phyloP scores from a whole-genome alignment of 2,113 vertebrate genomes.

The Pleuronectes platessa region DNA sequence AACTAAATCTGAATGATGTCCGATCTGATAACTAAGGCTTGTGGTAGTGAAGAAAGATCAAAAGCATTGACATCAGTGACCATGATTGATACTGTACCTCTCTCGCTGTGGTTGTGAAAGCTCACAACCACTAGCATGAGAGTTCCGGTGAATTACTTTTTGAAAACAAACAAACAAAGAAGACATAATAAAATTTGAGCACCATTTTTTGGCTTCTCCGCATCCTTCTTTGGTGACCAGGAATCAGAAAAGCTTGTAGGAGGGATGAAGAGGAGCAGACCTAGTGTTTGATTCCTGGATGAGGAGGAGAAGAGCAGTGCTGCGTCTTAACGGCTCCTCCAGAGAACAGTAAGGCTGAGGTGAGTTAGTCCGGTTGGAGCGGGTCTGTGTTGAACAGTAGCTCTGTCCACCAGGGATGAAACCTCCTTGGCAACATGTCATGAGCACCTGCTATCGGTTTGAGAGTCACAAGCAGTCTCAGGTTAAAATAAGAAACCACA shows the following conservation, averaged over 20 bases:
- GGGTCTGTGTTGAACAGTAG: slow-evolving; percentile 67
- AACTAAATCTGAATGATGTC: slow-evolving; percentile 13
- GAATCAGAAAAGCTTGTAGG: slow-evolving; percentile 30
- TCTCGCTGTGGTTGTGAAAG: background rate
- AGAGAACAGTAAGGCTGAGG: slow-evolving; percentile 77
- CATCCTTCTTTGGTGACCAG: slow-evolving; percentile 71
- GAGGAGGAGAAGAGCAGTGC: slow-evolving; percentile 38
- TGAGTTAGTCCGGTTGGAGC: slow-evolving; percentile 67
- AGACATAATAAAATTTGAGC: slow-evolving; percentile 48
- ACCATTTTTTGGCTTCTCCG: slow-evolving; percentile 72
- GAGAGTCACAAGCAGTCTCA: slow-evolving; percentile 70
- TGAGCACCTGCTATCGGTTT: slow-evolving; percentile 90
- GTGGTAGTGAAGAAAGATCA: slow-evolving; percentile 21
- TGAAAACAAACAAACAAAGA: background rate
- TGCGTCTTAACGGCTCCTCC: slow-evolving; percentile 37
- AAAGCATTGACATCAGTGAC: slow-evolving; percentile 50
- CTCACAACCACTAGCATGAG: background rate
- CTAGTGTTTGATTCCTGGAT: slow-evolving; percentile 49
- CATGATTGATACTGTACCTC: slow-evolving; percentile 9
- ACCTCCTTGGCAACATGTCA: slow-evolving; percentile 84
- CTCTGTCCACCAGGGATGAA: slow-evolving; percentile 64
- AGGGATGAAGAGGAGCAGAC: slow-evolving; percentile 12
- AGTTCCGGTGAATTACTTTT: slow-evolving; percentile 23
- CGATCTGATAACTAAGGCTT: slow-evolving; percentile 42
- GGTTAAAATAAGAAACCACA: slow-evolving; percentile 65